A percentile compares a stretch with the other conserved stretches of the same genome.
Conservation (phyloP, 2,888 invertebrate genomes). For the Electrophaes corylata region DNA sequence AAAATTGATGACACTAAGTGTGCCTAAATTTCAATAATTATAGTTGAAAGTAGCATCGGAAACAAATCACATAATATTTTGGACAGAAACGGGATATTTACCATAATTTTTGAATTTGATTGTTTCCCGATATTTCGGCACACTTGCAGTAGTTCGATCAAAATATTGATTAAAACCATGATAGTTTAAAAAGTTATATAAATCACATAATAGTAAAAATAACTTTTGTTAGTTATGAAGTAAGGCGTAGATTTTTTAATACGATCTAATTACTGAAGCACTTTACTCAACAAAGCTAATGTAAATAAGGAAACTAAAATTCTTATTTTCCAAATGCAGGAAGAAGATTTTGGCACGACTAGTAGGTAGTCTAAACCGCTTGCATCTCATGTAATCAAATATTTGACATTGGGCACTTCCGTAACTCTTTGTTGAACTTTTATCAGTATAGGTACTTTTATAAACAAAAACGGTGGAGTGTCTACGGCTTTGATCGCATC, state of each 20-base stretch:
- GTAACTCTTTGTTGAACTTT: constrained; percentile 6
- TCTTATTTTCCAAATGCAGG: constrained; percentile 27
- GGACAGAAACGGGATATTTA: no score
- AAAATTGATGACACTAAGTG: no score
- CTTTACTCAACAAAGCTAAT: not conserved
- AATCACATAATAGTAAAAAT: no score
- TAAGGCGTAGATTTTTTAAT: not conserved
- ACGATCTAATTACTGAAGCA: not conserved
- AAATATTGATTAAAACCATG: no score
- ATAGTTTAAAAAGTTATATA: no score
- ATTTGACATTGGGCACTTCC: constrained; percentile 31
- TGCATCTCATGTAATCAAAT: constrained; percentile 28
- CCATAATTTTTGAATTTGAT: no score
- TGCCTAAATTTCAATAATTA: no score
- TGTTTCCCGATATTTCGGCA: no score
- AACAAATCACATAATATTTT: no score
- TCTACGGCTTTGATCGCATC: not conserved
- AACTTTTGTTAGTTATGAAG: not conserved
- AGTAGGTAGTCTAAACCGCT: constrained; percentile 20
- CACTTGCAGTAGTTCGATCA: no score
- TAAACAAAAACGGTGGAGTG: not conserved
- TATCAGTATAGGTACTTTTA: no score
- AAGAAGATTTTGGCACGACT: constrained; percentile 35
- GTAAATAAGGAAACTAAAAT: constrained; percentile 28
- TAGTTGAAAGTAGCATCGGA: no score